phyloP scores from a whole-genome alignment of 2,888 invertebrate genomes.

The Drosophila borborema region DNA sequence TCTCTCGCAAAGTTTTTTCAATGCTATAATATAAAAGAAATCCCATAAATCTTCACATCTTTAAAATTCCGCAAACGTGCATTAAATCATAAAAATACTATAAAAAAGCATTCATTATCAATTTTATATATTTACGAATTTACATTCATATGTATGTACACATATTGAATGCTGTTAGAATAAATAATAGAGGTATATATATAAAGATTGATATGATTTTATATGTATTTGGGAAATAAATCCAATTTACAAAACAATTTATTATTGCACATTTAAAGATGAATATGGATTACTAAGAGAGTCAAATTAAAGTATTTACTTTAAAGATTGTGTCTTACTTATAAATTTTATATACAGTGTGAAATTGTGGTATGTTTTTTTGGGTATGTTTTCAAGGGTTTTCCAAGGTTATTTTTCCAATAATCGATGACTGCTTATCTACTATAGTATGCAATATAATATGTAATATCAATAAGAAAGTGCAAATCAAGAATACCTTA shows the following conservation, averaged over 20 bases:
- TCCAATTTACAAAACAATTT: background rate
- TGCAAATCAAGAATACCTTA: no score
- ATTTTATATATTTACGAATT: slow-evolving; percentile 4
- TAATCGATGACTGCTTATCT: background rate
- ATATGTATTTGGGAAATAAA: background rate
- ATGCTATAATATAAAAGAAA: slow-evolving; percentile 1
- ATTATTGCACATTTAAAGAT: background rate
- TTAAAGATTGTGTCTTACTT: background rate
- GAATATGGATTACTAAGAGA: background rate
- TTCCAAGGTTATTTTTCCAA: no score
- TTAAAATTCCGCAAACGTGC: slow-evolving; percentile 17
- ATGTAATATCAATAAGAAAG: background rate
- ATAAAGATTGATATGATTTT: slow-evolving; percentile 3
- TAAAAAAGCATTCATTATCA: slow-evolving; percentile 7
- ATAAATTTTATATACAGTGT: background rate
- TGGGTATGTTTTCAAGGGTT: no score
- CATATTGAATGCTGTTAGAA: background rate
- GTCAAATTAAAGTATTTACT: background rate
- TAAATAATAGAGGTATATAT: background rate
- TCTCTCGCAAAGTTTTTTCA: background rate
- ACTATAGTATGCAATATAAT: background rate
- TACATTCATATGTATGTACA: background rate
- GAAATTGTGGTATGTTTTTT: background rate
- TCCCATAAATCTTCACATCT: background rate
- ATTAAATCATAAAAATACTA: slow-evolving; percentile 7